phyloP scores from a whole-genome alignment of 2,113 vertebrate genomes.

The Myodes glareolus region DNA sequence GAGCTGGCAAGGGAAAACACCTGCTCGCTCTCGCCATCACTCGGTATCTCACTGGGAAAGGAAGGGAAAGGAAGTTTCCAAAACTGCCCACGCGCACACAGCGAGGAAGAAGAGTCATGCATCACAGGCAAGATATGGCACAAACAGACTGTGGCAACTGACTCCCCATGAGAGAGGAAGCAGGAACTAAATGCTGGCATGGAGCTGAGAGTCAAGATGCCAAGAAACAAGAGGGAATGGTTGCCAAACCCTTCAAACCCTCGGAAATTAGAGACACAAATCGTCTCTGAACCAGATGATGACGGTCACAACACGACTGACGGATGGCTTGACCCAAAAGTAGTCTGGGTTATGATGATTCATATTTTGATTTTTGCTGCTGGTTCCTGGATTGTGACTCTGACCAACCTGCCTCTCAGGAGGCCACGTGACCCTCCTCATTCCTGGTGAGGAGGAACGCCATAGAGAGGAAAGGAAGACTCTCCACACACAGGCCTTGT shows the following conservation, averaged over 20 bases:
- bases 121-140: neutral
- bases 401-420: neutral
- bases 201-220: neutral
- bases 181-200: neutral
- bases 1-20: neutral
- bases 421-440: neutral
- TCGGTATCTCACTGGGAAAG: slow-evolving; percentile 10
- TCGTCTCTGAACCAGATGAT: neutral
- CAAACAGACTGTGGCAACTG: neutral
- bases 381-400: neutral
- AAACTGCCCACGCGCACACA: neutral
- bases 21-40: neutral
- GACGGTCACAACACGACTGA: neutral
- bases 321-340: neutral
- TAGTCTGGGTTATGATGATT: neutral
- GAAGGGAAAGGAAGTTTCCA: neutral
- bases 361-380: neutral
- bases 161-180: neutral
- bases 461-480: neutral
- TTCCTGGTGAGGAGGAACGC: neutral
- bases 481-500: neutral
- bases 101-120: neutral
- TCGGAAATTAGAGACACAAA: neutral
- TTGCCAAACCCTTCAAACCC: slow-evolving; percentile 20
- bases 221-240: neutral